Base-by-base conservation (phyloP, 1,140 invertebrate genomes). In the Rhagoletis pomonella region DNA sequence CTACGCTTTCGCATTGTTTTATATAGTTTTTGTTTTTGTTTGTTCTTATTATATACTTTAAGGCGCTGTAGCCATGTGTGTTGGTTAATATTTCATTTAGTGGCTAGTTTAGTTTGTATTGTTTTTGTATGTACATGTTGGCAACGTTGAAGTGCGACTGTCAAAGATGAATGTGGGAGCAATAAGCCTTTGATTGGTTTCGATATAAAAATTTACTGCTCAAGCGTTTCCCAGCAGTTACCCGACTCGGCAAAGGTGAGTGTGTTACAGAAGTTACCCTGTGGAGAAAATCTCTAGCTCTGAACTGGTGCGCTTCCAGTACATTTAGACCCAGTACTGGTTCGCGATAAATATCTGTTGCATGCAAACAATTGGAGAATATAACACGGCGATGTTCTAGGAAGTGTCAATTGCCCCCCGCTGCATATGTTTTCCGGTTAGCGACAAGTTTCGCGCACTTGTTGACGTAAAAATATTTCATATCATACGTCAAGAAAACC, bases 101-200 rank as follows among this genome's bases (percentile, higher is more conserved):
- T 39, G 12, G 29, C 42, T 84, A 19, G n/a, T 62, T 14, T 5
- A n/a, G 60, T 14, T 62, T 50, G 73, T 81, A 58, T 62, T 62
- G 60, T 62, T 62, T 14, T 42, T 86, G 19, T 60, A 62, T n/a
- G n/a, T 42, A 12, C 42, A 62, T 39, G 19, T 62, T 60, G 39
- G 84, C 19, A 14, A 6, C 29, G 29, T 42, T 47, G 59, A 85
- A 85, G 29, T 85, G 86, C 64, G 73, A 81, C 73, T 69, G 86
- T 69, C 65, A 67, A 69, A 67, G 86, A 65, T 69, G 86, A 65
- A 86, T 86, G 86, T 69, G 86, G 59, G 86, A 55, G 84, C 62
- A 69, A 60, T 88, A 86, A 88, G 87, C 87, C 84, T 86, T 88
- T 86, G 87, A 88, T 88, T 88, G 87, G 60, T 88, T 88, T 88